Conservation (phyloP, 1,140 invertebrate species). For the Acromyrmex heyeri region DNA sequence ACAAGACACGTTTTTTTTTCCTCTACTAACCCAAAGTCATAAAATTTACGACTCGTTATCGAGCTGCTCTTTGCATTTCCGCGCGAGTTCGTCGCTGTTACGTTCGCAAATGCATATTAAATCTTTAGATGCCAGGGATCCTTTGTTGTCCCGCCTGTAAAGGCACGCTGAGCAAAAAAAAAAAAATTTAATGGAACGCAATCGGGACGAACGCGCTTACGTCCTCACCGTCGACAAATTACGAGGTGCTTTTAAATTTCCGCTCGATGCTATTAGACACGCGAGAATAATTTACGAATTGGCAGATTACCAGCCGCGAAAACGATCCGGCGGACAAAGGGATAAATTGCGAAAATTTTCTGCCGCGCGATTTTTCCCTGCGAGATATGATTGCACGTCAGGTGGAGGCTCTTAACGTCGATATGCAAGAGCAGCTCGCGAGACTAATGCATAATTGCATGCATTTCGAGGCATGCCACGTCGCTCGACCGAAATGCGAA, state of each 20-base stretch:
- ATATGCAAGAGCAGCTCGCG: constrained; percentile 41
- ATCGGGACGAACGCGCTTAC: constrained; percentile 10
- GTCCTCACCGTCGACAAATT: constrained; percentile 35
- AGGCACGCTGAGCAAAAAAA: constrained; percentile 7
- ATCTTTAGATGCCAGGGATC: constrained; percentile 19
- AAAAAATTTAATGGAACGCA: constrained; percentile 32
- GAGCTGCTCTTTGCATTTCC: constrained; percentile 42
- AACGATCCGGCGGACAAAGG: neutral
- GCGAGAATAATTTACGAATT: constrained; percentile 43
- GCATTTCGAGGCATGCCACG: constrained; percentile 46
- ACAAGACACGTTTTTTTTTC: neutral
- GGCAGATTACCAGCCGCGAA: neutral
- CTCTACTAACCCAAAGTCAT: constrained; percentile 17
- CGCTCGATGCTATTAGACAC: neutral
- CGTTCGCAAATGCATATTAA: constrained; percentile 50
- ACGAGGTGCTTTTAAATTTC: constrained; percentile 1
- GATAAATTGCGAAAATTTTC: constrained; percentile 1
- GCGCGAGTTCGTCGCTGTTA: neutral
- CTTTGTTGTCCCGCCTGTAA: constrained; percentile 31
- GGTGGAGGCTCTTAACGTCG: neutral
- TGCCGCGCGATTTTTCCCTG: neutral
- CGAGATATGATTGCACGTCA: neutral
- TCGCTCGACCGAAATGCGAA: constrained; percentile 37
- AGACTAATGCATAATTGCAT: constrained; percentile 24
- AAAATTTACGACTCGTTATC: constrained; percentile 36